Evolutionary conservation across 2,888 invertebrate genomes (phyloP).

Genomic region (Meteorus cinctellus): DNA sequence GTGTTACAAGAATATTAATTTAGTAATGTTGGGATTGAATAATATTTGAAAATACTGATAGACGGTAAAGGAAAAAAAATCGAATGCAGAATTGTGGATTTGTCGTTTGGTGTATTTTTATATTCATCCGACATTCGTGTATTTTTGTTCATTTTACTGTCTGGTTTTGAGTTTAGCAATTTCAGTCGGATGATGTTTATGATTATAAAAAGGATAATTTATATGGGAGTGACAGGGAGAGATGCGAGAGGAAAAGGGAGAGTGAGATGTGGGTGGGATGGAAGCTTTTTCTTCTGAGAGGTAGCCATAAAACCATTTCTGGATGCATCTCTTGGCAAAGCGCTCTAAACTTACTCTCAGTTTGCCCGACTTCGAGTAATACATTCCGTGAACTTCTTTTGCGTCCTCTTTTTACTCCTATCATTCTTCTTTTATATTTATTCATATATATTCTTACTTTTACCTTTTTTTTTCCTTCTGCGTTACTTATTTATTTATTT

Average conservation of each 20-base stretch:
- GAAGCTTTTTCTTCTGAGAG: background rate
- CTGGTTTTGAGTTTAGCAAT: constrained; percentile 4
- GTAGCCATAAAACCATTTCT: constrained; percentile 23
- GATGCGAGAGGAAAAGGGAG: background rate
- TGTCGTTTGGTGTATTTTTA: too few species aligned
- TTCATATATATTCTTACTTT: constrained; percentile 12
- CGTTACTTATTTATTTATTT: constrained; percentile 8
- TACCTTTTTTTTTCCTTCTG: background rate
- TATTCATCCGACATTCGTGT: too few species aligned
- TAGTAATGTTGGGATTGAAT: too few species aligned
- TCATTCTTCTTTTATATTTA: constrained; percentile 9
- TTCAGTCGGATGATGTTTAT: background rate
- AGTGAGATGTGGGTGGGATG: background rate
- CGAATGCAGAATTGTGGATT: too few species aligned
- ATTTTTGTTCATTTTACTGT: background rate
- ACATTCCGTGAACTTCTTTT: constrained; percentile 36
- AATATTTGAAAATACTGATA: too few species aligned
- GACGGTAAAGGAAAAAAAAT: too few species aligned
- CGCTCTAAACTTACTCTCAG: constrained; percentile 33
- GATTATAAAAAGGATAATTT: background rate
- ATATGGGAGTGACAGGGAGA: background rate
- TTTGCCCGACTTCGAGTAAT: constrained; percentile 38
- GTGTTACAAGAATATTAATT: too few species aligned
- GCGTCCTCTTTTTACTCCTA: constrained; percentile 7
- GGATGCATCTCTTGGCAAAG: constrained; percentile 40